These are phyloP conservation scores for Acanthacorydalis orientalis DNA, from an alignment of 2,888 invertebrate species.

Conservation along the genomic window DNA sequence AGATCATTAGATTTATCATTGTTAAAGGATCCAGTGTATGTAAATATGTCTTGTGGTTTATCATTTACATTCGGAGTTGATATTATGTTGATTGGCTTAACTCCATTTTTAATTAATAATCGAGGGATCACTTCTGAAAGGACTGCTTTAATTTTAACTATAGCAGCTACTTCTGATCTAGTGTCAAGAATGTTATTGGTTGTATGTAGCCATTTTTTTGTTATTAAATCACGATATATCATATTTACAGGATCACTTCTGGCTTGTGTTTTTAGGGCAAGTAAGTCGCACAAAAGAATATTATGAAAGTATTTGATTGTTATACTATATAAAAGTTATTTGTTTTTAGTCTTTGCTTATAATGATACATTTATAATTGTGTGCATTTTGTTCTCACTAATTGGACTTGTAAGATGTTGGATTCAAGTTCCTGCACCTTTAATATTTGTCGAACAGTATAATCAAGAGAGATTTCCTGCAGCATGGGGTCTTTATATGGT, in stretches of 20 bases:
- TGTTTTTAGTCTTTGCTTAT: constrained; percentile 36
- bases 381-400: constrained; percentile 36
- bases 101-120: constrained; percentile 44
- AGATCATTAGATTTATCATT: constrained; percentile 44
- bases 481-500: constrained; percentile 58
- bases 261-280: constrained; percentile 48
- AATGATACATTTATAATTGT: constrained; percentile 38
- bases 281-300: constrained; percentile 31
- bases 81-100: constrained; percentile 48
- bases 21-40: constrained; percentile 42
- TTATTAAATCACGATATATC: constrained; percentile 43
- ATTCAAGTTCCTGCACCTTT: constrained; percentile 54
- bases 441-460: constrained; percentile 48
- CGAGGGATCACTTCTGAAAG: constrained; percentile 37
- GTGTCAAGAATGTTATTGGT: constrained; percentile 44
- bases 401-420: constrained; percentile 53
- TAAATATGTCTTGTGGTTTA: constrained; percentile 53
- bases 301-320: background rate
- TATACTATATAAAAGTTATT: background rate
- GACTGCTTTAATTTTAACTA: constrained; percentile 49
- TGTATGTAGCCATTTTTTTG: constrained; percentile 38
- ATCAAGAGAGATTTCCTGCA: constrained; percentile 50
- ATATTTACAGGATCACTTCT: constrained; percentile 46
- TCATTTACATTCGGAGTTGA: constrained; percentile 52
- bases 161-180: constrained; percentile 51